phyloP scores from a whole-genome alignment of 2,888 invertebrate genomes.

The Drosophila macrospina region DNA sequence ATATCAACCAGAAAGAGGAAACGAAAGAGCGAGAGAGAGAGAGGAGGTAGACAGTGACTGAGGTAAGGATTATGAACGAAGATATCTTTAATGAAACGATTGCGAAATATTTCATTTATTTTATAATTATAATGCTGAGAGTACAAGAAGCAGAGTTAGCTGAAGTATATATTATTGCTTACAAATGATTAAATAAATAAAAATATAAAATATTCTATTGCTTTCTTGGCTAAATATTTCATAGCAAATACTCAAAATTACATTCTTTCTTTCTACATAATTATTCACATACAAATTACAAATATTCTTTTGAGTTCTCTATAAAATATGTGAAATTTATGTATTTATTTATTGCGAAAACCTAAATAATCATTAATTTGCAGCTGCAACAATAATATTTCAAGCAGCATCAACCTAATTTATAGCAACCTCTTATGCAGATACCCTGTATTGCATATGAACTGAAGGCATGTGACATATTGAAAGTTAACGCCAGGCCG shows the following conservation, averaged over 20 bases:
- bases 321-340: no score
- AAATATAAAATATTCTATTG: no score
- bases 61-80: background rate
- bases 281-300: no score
- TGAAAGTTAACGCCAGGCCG: constrained; percentile 54
- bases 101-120: no score
- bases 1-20: constrained; percentile 7
- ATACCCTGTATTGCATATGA: constrained; percentile 6
- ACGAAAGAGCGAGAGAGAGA: background rate
- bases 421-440: constrained; percentile 3
- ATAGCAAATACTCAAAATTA: background rate
- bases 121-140: background rate
- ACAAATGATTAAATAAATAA: no score
- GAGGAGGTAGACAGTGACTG: background rate
- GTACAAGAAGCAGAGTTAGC: no score
- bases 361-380: constrained; percentile 8
- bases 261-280: no score
- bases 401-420: constrained; percentile 3
- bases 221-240: background rate
- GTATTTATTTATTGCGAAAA: background rate
- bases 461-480: constrained; percentile 57
- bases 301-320: no score
- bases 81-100: no score
- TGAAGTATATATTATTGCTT: no score
- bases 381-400: constrained; percentile 2